phyloP scores from a whole-genome alignment of 2,797 vertebrate species.

The Lates japonicus region DNA sequence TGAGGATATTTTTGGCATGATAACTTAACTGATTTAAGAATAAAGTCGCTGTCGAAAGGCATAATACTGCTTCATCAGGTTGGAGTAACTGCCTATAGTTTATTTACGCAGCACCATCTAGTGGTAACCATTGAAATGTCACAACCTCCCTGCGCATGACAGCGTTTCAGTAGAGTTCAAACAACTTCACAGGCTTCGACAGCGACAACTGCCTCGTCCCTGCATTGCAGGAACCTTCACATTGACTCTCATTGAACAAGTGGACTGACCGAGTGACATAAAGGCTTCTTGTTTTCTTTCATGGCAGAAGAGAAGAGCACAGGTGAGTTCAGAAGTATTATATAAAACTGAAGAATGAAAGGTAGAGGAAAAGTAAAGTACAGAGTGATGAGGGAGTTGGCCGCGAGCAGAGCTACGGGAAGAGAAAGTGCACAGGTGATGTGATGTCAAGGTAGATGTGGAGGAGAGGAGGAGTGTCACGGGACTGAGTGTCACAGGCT shows the following conservation, averaged over 20 bases:
- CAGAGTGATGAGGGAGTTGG: slow-evolving; percentile 52
- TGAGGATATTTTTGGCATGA: slow-evolving; percentile 77
- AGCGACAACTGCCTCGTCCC: slow-evolving; percentile 42
- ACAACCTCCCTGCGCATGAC: slow-evolving; percentile 33
- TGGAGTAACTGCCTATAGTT: slow-evolving; percentile 64
- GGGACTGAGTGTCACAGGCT: slow-evolving; percentile 90
- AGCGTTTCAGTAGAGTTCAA: slow-evolving; percentile 48
- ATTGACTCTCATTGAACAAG: slow-evolving; percentile 45
- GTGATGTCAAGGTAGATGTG: slow-evolving; percentile 35
- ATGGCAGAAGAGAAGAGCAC: slow-evolving; percentile 75
- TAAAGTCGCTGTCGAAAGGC: slow-evolving; percentile 57
- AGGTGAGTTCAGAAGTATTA: slow-evolving; percentile 70
- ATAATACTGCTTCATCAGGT: slow-evolving; percentile 72
- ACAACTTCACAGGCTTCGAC: slow-evolving; percentile 62
- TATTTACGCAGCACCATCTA: slow-evolving; percentile 82
- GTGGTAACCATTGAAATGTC: slow-evolving; percentile 75
- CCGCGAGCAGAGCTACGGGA: slow-evolving; percentile 51
- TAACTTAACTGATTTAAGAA: slow-evolving; percentile 51
- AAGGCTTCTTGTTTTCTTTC: slow-evolving; percentile 75
- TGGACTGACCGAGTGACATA: slow-evolving; percentile 62
- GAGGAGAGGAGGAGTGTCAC: slow-evolving; percentile 70
- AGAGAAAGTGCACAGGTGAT: slow-evolving; percentile 74
- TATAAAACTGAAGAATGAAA: slow-evolving; percentile 59
- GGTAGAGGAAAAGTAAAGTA: slow-evolving; percentile 19
- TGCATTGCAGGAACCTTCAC: slow-evolving; percentile 66